Base-by-base conservation (phyloP, 2,888 invertebrate genomes). In the Ametastegia equiseti region DNA sequence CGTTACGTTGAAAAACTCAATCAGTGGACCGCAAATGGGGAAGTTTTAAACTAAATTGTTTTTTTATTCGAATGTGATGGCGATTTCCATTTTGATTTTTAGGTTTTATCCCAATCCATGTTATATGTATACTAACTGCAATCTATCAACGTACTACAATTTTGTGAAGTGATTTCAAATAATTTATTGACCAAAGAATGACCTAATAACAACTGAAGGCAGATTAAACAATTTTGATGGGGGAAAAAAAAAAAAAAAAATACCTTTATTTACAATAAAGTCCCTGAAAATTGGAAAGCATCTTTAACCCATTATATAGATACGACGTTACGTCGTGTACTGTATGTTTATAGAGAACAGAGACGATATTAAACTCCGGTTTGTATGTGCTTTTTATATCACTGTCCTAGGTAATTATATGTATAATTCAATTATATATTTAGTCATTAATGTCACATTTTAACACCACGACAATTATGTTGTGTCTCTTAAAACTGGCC, bases 301-400 rank as follows among this genome's bases (percentile, higher is more conserved):
- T 67, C 36, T 39, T 19, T 13, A 33, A 33, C 7, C 5, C 33
- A 15, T 33, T 63, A n/a, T n/a, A n/a, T n/a, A n/a, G n/a, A n/a
- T n/a, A 33, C 30, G 27, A n/a, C 3, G 30, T 33, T 19, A 63
- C 30, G 33, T 33, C 5, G 63, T 63, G 30, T 63, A 63, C 30
- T 13, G 63, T 13, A 33, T 63, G 19, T 54, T 7, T 63, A 63
- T n/a, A 33, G 30, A 30, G 30, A 30, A 15, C 33, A 6, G 4
- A 15, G 63, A 63, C 39, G 39, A 39, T 67, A 67, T 39, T 67
- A 19, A 67, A 67, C 65, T 67, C 39, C 36, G 65, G 39, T 67
- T 67, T 71, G 71, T 27, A 30, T 71, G 71, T 71, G 71, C 71
- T 45, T 19, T 47, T 71, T 71, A n/a, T 45, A 30, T 71, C 71